Percentiles rank a stretch among this genome's conserved stretches.
These are phyloP conservation scores for Aphodius sticticus DNA, from an alignment of 2,888 invertebrate genomes.

Conservation along the genomic window DNA sequence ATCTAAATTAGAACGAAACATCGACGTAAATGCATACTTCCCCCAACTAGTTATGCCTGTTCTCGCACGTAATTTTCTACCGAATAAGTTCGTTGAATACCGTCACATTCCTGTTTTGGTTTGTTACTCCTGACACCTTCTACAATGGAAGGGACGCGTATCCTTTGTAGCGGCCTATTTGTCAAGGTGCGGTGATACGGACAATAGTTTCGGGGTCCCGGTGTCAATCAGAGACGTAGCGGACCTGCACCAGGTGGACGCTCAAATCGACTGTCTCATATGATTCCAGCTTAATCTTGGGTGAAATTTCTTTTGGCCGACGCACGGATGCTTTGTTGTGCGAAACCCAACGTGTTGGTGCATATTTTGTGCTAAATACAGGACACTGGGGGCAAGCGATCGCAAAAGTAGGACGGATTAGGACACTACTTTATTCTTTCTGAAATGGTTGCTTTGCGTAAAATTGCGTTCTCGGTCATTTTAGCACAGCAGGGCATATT, in stretches of 20 bases:
- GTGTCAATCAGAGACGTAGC: neutral
- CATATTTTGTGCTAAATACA: conserved; percentile 17
- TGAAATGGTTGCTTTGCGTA: neutral
- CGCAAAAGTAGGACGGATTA: conserved; percentile 35
- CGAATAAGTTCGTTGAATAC: conserved; percentile 25
- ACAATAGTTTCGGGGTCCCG: conserved; percentile 41
- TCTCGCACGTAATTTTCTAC: neutral
- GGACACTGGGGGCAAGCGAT: conserved; percentile 29
- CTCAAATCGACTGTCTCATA: conserved; percentile 4
- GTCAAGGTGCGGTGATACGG: conserved; percentile 48
- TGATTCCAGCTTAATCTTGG: conserved; percentile 21
- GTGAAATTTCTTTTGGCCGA: conserved; percentile 24
- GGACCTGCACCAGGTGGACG: conserved; percentile 20
- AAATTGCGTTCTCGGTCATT: neutral
- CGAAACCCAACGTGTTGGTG: neutral
- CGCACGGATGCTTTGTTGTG: neutral
- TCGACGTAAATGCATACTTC: neutral
- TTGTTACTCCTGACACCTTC: conserved; percentile 51
- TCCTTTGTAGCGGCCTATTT: conserved; percentile 52
- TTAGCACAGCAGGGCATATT: neutral
- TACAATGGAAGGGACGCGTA: conserved; percentile 49
- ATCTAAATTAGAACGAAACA: neutral
- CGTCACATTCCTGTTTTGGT: conserved; percentile 47
- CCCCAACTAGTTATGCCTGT: no score
- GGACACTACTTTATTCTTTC: neutral